Conservation (phyloP, 2,113 vertebrate genomes). For the Periophthalmodon schlosseri region DNA sequence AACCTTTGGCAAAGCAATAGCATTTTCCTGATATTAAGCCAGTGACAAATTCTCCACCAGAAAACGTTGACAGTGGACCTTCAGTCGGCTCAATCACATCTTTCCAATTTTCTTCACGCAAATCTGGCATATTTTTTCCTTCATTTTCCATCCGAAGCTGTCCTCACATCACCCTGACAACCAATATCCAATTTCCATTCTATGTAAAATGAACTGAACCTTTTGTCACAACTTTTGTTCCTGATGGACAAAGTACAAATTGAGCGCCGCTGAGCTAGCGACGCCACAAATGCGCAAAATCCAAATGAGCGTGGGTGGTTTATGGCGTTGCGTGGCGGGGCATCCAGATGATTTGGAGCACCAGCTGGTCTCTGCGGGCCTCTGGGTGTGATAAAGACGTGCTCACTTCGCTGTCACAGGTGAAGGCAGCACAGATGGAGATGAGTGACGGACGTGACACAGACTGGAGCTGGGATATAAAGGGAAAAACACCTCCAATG, state of each 20-base stretch:
- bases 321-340: constrained; percentile 1
- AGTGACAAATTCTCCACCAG: no score
- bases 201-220: neutral
- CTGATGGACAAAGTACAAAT: constrained; percentile 6
- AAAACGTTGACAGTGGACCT: no score
- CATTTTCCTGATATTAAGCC: no score
- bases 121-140: neutral
- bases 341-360: constrained; percentile 10
- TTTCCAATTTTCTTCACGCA: neutral
- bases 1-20: no score
- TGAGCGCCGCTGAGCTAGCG: neutral
- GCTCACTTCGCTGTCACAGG: constrained; percentile 6
- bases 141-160: neutral
- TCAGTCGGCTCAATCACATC: no score
- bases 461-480: constrained; percentile 6
- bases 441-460: constrained; percentile 20
- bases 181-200: neutral
- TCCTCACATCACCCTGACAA: neutral
- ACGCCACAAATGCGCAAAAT: neutral
- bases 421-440: constrained; percentile 1
- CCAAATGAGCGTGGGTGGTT: constrained; percentile 15
- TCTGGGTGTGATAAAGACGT: constrained; percentile 5
- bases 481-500: constrained; percentile 6
- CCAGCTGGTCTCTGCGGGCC: constrained; percentile 6
- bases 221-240: neutral